phyloP scores from a whole-genome alignment of 1,140 invertebrate species.

The Lineus longissimus region DNA sequence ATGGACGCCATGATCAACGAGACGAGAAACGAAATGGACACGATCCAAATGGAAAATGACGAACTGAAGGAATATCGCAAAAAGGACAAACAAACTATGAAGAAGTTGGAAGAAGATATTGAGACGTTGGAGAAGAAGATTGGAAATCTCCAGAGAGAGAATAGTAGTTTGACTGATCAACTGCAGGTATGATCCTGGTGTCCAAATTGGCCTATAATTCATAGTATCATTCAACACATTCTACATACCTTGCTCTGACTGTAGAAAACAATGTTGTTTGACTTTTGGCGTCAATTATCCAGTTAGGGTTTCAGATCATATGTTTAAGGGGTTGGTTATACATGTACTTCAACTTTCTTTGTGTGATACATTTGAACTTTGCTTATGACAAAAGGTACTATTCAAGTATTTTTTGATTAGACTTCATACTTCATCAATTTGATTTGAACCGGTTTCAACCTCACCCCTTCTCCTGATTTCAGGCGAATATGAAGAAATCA shows the following conservation, averaged over 20 bases:
- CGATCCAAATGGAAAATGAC: conserved; percentile 42
- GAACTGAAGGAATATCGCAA: conserved; percentile 34
- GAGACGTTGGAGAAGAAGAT: conserved; percentile 31
- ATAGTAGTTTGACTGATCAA: conserved; percentile 24
- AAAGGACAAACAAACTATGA: conserved; percentile 28
- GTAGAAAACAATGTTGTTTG: too few species aligned
- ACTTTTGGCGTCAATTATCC: too few species aligned
- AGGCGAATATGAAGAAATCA: conserved; percentile 20
- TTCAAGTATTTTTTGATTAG: too few species aligned
- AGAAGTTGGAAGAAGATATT: conserved; percentile 24
- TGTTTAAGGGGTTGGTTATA: too few species aligned
- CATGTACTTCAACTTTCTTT: too few species aligned
- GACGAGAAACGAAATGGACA: conserved; percentile 33
- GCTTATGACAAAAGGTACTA: too few species aligned
- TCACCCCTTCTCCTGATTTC: conserved; percentile 5
- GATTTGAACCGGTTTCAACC: too few species aligned
- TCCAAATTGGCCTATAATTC: conserved; percentile 9
- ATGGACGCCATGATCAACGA: conserved; percentile 43
- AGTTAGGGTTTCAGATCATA: too few species aligned
- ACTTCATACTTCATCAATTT: too few species aligned
- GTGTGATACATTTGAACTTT: too few species aligned
- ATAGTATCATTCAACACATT: not conserved
- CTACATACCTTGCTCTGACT: not conserved
- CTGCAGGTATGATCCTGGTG: conserved; percentile 18
- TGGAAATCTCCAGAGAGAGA: conserved; percentile 17